Evolutionary conservation across 1,140 invertebrate species (phyloP), one percentile per base, ranked within the genome.

Genomic region (Campoletis sonorensis): DNA sequence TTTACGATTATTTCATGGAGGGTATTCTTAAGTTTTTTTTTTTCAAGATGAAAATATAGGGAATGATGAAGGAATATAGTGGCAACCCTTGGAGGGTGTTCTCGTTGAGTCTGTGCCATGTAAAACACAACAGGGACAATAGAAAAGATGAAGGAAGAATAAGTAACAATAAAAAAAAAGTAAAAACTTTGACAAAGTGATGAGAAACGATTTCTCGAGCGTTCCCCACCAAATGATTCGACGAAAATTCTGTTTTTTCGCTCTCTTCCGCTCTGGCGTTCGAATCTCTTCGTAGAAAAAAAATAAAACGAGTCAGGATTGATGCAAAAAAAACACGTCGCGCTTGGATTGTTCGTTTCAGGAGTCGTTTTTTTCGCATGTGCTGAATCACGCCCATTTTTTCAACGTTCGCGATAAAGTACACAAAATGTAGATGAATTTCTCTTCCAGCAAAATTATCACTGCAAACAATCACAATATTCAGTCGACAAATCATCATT

Each of bases 1-100:
- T 70, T 70, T 70, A 70, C 67, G 67, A 70, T 70, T 70, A 70
- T 70, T 70, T 70, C 67, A 70, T 70, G 30, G 67, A n/a, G 67
- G 67, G 67, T 70, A 21, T 70, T 18, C 30, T n/a, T 70, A 4
- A 1, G 11, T 3, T 64, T 64, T 64, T 58, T 23, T 58, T 58
- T 23, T 58, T 58, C 10, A 58, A 58, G 54, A 58, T 4, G 18
- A 58, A 10, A 67, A 27, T n/a, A 27, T 7, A 30, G n/a, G 23
- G 23, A 67, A 67, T 27, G 61, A 67, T 67, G n/a, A 67, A 67
- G n/a, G 61, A 67, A 67, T 67, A 67, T 3, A n/a, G 54, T 7
- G 1, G 18, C 21, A n/a, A 4, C 54, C 18, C 21, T 18, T 10
- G 21, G 54, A 58, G 54, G 54, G 21, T 23, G 61, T 27, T 67